Evolutionary conservation across 2,797 vertebrate species (phyloP), one percentile per base, ranked within the genome.

Genomic region (Alcedo quadribrachys): DNA sequence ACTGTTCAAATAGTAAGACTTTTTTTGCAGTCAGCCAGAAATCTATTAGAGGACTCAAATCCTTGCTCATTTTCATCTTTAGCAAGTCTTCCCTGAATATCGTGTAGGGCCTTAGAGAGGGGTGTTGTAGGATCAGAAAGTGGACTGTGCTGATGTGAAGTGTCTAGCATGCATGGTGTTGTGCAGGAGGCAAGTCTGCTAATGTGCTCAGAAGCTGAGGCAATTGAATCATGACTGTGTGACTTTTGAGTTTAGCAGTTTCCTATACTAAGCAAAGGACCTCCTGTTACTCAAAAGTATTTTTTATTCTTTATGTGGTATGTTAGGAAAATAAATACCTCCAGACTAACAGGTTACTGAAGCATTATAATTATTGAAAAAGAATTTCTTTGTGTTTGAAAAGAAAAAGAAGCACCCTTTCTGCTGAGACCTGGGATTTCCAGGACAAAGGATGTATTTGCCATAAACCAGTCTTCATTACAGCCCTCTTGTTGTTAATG

Each of bases 91-190:
- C n/a, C 16, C 12, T 14, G 3, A 33, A 15, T 54, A 51, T 32
- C 15, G 50, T 5, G 2, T 18, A n/a, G 14, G 6, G 46, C 15
- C 18, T 51, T 62, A 61, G n/a, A 1, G 1, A 27, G 28, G 1
- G 1, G 7, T 77, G 15, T 37, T 89, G 25, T 9, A 83, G 57
- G 24, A 62, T 5, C 11, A 25, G 71, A 25, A 30, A 30, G 21
- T 58, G 28, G 40, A 15, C 19, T 62, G 16, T n/a, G 21, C 13
- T 69, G 5, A 22, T n/a, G 73, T 28, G 43, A 61, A 65, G 33
- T 15, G 46, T 61, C 57, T 63, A 54, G 12, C 15, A 28, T 24
- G 9, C 11, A 19, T 16, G 27, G 13, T 15, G 10, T 32, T 83
- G n/a, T 40, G 62, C n/a, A 16, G 42, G 58, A 69, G 58, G 2